A percentile compares a stretch with the other conserved stretches of the same genome.
phyloP scores from a whole-genome alignment of 2,888 invertebrate genomes.

The Agrenia bidenticulata region DNA sequence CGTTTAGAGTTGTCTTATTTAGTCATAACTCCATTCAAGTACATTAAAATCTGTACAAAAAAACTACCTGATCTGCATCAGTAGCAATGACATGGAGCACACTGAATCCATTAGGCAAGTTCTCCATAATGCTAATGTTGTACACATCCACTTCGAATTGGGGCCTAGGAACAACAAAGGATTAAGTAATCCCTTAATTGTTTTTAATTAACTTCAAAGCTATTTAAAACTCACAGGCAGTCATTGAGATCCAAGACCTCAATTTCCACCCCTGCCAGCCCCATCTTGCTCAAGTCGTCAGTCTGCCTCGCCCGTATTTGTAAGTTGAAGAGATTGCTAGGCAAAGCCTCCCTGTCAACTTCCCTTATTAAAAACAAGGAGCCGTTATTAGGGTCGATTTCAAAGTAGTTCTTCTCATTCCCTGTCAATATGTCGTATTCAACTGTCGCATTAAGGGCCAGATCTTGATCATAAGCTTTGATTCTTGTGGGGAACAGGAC shows the following conservation, averaged over 20 bases:
- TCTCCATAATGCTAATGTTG: slow-evolving; percentile 89
- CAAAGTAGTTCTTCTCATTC: slow-evolving; percentile 74
- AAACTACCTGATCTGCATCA: slow-evolving; percentile 68
- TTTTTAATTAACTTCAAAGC: not conserved
- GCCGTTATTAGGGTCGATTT: slow-evolving; percentile 72
- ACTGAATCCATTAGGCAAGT: slow-evolving; percentile 78
- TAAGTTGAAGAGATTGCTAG: slow-evolving; percentile 57
- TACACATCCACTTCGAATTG: slow-evolving; percentile 87
- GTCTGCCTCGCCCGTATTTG: slow-evolving; percentile 68
- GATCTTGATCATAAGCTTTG: slow-evolving; percentile 76
- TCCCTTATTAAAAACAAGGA: slow-evolving; percentile 75
- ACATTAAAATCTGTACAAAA: slow-evolving; percentile 17
- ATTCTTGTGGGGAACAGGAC: slow-evolving; percentile 72
- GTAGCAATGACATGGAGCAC: slow-evolving; percentile 72
- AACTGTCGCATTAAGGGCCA: slow-evolving; percentile 70
- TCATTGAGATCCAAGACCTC: slow-evolving; percentile 77
- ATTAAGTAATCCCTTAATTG: not conserved
- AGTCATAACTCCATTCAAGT: not conserved
- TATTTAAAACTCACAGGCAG: slow-evolving; percentile 63
- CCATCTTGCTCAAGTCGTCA: slow-evolving; percentile 74
- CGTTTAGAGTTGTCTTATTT: slow-evolving; percentile 16
- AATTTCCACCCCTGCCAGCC: slow-evolving; percentile 71
- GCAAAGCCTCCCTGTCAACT: slow-evolving; percentile 71
- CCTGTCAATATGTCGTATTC: slow-evolving; percentile 79
- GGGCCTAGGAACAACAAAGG: slow-evolving; percentile 55